These are phyloP conservation scores for Acanthosoma haemorrhoidale DNA, from an alignment of 2,888 invertebrate species.

Conservation along the genomic window DNA sequence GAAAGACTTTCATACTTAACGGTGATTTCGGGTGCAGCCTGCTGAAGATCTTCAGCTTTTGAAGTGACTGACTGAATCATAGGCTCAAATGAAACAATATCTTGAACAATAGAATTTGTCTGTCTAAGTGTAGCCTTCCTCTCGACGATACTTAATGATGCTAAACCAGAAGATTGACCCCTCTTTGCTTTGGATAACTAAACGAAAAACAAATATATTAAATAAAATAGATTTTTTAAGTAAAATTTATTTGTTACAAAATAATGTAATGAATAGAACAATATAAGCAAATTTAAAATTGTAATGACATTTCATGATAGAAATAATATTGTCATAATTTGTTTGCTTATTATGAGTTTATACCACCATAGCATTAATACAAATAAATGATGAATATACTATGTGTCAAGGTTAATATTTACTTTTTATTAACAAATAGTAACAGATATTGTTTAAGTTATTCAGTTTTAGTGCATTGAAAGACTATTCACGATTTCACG, in stretches of 20 bases:
- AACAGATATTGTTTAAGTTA: too few species aligned
- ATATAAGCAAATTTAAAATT: too few species aligned
- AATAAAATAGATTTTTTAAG: background rate
- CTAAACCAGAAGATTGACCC: slow-evolving; percentile 65
- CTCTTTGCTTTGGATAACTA: slow-evolving; percentile 61
- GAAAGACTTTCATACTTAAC: slow-evolving; percentile 83
- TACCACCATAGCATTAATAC: too few species aligned
- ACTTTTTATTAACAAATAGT: too few species aligned
- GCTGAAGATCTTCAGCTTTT: slow-evolving; percentile 87
- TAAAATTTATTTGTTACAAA: background rate
- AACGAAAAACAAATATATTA: slow-evolving; percentile 21
- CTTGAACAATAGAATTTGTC: slow-evolving; percentile 91
- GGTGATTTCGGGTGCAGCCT: slow-evolving; percentile 86
- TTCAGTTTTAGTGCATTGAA: too few species aligned
- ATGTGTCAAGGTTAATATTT: too few species aligned
- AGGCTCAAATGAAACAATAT: slow-evolving; percentile 93
- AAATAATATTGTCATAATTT: too few species aligned
- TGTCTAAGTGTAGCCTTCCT: slow-evolving; percentile 82
- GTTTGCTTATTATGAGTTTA: too few species aligned
- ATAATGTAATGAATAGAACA: background rate
- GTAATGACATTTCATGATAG: too few species aligned
- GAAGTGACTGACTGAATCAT: slow-evolving; percentile 93
- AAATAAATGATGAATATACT: too few species aligned
- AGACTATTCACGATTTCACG: too few species aligned
- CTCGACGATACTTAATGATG: slow-evolving; percentile 74